A percentile compares a stretch with the other conserved stretches of the same genome.
Evolutionary conservation across 1,140 invertebrate genomes (phyloP).

Genomic region (Leptoteleia sp.): DNA sequence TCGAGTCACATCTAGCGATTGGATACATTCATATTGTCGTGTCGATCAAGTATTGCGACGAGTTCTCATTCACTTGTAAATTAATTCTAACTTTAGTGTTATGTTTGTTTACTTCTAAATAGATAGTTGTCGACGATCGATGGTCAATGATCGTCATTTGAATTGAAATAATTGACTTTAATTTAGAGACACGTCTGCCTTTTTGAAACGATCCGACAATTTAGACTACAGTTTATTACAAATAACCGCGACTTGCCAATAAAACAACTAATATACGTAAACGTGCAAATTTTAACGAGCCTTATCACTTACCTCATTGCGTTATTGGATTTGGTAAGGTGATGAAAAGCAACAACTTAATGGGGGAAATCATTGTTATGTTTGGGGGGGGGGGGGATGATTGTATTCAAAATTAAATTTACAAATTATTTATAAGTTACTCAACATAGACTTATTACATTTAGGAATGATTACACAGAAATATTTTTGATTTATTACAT

Average conservation of each 20-base stretch:
- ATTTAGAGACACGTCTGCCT: slow-evolving; percentile 48
- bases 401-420: neutral
- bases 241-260: slow-evolving; percentile 66
- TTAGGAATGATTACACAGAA: too few species aligned
- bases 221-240: slow-evolving; percentile 65
- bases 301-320: slow-evolving; percentile 53
- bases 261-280: slow-evolving; percentile 60
- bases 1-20: slow-evolving; percentile 34
- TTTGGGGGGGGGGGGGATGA: neutral
- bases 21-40: slow-evolving; percentile 61
- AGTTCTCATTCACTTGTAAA: slow-evolving; percentile 18
- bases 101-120: too few species aligned
- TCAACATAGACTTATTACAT: too few species aligned
- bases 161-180: too few species aligned
- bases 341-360: slow-evolving; percentile 45
- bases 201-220: slow-evolving; percentile 63
- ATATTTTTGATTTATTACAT: too few species aligned
- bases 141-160: too few species aligned
- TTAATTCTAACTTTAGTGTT: too few species aligned
- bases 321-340: slow-evolving; percentile 50
- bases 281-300: slow-evolving; percentile 64
- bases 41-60: slow-evolving; percentile 58
- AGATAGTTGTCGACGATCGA: too few species aligned
- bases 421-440: too few species aligned
- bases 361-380: neutral